Conservation (phyloP, 2,113 vertebrate species). For the Notarius quadriscutis region DNA sequence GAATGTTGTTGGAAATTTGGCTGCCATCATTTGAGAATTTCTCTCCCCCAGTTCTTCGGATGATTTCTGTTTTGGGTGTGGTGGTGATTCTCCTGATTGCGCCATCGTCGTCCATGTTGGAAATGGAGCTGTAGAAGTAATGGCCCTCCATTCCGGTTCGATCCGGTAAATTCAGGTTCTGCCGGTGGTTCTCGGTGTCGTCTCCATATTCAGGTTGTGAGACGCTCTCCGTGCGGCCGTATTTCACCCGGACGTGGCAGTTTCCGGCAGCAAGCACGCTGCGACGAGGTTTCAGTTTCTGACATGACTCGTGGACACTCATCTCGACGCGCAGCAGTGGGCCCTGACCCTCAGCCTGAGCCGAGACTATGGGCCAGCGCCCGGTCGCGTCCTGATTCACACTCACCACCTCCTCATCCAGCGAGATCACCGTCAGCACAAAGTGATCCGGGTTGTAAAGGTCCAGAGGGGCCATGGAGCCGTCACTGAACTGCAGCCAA, state of each 20-base stretch:
- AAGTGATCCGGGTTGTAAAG: slow-evolving; percentile 87
- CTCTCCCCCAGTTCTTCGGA: slow-evolving; percentile 71
- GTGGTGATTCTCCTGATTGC: slow-evolving; percentile 70
- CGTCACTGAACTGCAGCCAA: slow-evolving; percentile 97
- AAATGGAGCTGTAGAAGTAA: slow-evolving; percentile 73
- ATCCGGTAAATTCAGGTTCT: slow-evolving; percentile 73
- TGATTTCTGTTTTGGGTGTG: slow-evolving; percentile 76
- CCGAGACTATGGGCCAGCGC: slow-evolving; percentile 81
- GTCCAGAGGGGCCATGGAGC: slow-evolving; percentile 87
- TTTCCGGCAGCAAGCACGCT: slow-evolving; percentile 84
- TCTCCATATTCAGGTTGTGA: slow-evolving; percentile 72
- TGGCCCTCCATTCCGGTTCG: slow-evolving; percentile 74
- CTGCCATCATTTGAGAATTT: slow-evolving; percentile 72
- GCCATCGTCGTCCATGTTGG: slow-evolving; percentile 81
- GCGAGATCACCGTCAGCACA: slow-evolving; percentile 81
- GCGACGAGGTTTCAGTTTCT: slow-evolving; percentile 87
- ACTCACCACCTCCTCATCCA: slow-evolving; percentile 82
- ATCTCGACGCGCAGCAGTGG: slow-evolving; percentile 86
- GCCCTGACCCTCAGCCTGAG: slow-evolving; percentile 89
- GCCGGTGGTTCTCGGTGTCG: slow-evolving; percentile 79
- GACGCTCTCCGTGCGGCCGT: slow-evolving; percentile 75
- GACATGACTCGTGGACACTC: slow-evolving; percentile 88
- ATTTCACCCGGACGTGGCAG: slow-evolving; percentile 83
- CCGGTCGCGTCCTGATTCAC: slow-evolving; percentile 69
- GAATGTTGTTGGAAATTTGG: slow-evolving; percentile 79